Evolutionary conservation across 2,888 invertebrate genomes (phyloP).

Genomic region (Dynastes grantii): DNA sequence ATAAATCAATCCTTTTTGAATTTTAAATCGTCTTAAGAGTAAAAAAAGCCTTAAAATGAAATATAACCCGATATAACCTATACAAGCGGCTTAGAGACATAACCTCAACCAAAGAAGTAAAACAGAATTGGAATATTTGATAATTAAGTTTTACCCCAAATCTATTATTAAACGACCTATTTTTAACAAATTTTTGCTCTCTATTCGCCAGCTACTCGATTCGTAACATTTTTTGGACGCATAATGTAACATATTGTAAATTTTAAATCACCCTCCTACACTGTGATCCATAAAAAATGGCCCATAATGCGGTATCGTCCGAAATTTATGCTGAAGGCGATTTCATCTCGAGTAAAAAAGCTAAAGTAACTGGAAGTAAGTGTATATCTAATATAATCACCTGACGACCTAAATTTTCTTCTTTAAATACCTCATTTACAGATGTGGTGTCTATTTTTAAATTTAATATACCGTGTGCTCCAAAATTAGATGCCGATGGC

Average conservation of each 20-base stretch:
- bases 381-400: not conserved
- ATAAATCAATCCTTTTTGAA: too few species aligned
- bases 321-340: conserved; percentile 83
- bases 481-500: conserved; percentile 78
- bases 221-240: not conserved
- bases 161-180: conserved; percentile 4
- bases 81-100: not conserved
- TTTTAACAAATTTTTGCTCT: not conserved
- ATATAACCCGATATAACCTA: too few species aligned
- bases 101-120: not conserved
- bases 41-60: too few species aligned
- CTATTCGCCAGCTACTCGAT: not conserved
- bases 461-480: conserved; percentile 69
- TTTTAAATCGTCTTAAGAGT: too few species aligned
- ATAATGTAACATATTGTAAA: too few species aligned
- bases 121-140: too few species aligned
- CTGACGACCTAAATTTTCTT: not conserved
- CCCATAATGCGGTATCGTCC: conserved; percentile 74
- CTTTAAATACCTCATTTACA: conserved; percentile 67
- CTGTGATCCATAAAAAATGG: conserved; percentile 54
- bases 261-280: not conserved
- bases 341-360: conserved; percentile 72
- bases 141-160: not conserved
- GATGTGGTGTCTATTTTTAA: conserved; percentile 83
- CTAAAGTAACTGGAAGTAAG: conserved; percentile 63